Conservation (phyloP, 1,140 invertebrate species). For the Papilio polyxenes region DNA sequence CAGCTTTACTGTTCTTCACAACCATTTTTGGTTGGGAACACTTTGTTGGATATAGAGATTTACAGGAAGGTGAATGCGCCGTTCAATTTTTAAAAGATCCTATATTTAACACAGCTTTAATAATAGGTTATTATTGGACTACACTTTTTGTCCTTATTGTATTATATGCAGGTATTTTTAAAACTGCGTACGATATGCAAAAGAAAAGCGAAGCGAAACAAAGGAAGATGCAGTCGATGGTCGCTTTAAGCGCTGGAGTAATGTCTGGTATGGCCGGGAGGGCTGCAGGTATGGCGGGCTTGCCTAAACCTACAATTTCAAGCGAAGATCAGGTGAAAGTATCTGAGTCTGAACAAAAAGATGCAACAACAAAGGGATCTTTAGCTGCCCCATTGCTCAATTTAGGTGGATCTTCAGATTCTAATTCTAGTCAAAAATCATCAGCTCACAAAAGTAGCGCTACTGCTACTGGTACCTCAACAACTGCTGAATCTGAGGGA, state of each 20-base stretch:
- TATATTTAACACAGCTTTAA: constrained; percentile 98
- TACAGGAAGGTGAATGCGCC: constrained; percentile 94
- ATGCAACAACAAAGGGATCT: constrained; percentile 72
- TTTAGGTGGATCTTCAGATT: constrained; percentile 79
- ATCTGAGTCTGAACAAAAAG: constrained; percentile 66
- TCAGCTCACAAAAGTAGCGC: constrained; percentile 82
- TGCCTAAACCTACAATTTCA: constrained; percentile 88
- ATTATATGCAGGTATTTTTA: constrained; percentile 98
- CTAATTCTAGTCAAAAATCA: constrained; percentile 84
- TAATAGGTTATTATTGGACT: constrained; percentile 99
- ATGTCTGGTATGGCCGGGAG: constrained; percentile 94
- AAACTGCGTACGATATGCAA: constrained; percentile 98
- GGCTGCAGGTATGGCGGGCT: constrained; percentile 89
- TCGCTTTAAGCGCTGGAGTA: constrained; percentile 91
- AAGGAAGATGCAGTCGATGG: constrained; percentile 96
- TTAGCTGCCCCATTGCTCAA: constrained; percentile 72
- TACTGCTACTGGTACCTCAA: constrained; percentile 82
- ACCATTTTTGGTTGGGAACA: constrained; percentile 99
- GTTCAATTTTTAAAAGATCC: constrained; percentile 99
- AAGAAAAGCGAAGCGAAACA: constrained; percentile 98
- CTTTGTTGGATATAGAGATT: constrained; percentile 94
- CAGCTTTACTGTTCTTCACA: constrained; percentile 97
- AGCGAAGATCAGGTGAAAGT: constrained; percentile 86
- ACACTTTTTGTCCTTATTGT: constrained; percentile 96
- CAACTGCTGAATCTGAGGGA: constrained; percentile 78